Evolutionary conservation across 2,797 vertebrate species (phyloP).

Genomic region (Gobio occitaniae): DNA sequence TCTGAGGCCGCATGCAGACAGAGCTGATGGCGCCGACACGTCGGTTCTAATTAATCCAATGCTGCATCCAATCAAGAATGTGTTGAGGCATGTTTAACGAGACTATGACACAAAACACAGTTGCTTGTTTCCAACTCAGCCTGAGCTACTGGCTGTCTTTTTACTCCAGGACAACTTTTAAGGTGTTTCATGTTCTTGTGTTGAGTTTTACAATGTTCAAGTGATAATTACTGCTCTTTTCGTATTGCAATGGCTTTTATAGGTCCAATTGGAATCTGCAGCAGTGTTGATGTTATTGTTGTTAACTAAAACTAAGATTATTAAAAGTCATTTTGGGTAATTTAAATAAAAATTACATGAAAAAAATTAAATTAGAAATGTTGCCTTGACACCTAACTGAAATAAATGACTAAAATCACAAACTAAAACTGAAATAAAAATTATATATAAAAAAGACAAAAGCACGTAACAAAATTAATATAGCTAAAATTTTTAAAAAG

Average conservation of each 20-base stretch:
- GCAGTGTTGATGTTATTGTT: background rate
- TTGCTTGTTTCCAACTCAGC: slow-evolving; percentile 79
- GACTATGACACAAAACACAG: slow-evolving; percentile 80
- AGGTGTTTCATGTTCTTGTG: slow-evolving; percentile 14
- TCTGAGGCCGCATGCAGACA: slow-evolving; percentile 35
- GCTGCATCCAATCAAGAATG: slow-evolving; percentile 76
- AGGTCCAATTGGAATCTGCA: background rate
- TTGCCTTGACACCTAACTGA: background rate
- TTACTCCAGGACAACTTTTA: slow-evolving; percentile 8
- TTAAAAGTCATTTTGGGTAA: background rate
- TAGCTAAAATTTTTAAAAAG: background rate
- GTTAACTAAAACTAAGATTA: background rate
- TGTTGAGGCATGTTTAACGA: slow-evolving; percentile 70
- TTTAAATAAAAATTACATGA: background rate
- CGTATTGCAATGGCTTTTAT: background rate
- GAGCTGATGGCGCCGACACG: slow-evolving; percentile 62
- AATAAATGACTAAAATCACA: background rate
- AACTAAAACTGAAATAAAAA: background rate
- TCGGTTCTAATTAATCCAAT: slow-evolving; percentile 83
- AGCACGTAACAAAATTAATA: background rate
- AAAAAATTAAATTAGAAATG: background rate
- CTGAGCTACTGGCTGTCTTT: slow-evolving; percentile 61
- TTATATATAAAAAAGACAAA: background rate
- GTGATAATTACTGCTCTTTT: background rate
- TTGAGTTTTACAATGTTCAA: background rate